phyloP scores from a whole-genome alignment of 2,888 invertebrate genomes.

The Gisinianus flammeolus region DNA sequence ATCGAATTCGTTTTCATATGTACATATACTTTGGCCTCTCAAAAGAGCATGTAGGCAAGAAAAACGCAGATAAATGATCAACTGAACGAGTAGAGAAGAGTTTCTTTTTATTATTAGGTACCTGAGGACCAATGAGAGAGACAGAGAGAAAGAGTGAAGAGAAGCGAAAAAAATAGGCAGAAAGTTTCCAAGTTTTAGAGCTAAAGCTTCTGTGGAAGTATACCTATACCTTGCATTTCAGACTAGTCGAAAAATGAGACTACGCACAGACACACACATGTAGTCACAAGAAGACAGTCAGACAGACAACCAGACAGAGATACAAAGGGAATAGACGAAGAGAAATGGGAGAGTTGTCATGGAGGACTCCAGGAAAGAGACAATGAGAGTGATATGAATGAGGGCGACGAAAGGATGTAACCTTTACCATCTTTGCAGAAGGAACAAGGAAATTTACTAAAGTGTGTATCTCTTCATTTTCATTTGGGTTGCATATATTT shows the following conservation, averaged over 20 bases:
- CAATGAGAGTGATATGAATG: neutral
- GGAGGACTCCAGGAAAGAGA: neutral
- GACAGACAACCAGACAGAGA: neutral
- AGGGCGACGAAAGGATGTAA: neutral
- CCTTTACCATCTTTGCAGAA: too few relatives aligned
- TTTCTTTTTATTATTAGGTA: neutral
- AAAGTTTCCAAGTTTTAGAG: neutral
- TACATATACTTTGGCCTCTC: neutral
- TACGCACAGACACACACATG: neutral
- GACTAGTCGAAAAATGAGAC: neutral
- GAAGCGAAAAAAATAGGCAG: too few relatives aligned
- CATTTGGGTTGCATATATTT: too few relatives aligned
- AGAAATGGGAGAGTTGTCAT: neutral
- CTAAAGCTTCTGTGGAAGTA: neutral
- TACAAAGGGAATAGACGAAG: neutral
- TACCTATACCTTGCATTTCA: neutral
- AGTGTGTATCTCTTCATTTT: too few relatives aligned
- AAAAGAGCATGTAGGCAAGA: neutral
- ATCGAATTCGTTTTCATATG: neutral
- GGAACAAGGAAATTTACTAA: too few relatives aligned
- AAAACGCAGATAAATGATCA: neutral
- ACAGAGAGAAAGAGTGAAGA: neutral
- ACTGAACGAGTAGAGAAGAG: neutral
- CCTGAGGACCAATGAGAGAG: too few relatives aligned
- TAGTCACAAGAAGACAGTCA: neutral